A percentile compares a stretch with the other conserved stretches of the same genome.
These are phyloP conservation scores for Oreochromis grahami DNA, from an alignment of 2,797 vertebrate genomes.

Conservation along the genomic window DNA sequence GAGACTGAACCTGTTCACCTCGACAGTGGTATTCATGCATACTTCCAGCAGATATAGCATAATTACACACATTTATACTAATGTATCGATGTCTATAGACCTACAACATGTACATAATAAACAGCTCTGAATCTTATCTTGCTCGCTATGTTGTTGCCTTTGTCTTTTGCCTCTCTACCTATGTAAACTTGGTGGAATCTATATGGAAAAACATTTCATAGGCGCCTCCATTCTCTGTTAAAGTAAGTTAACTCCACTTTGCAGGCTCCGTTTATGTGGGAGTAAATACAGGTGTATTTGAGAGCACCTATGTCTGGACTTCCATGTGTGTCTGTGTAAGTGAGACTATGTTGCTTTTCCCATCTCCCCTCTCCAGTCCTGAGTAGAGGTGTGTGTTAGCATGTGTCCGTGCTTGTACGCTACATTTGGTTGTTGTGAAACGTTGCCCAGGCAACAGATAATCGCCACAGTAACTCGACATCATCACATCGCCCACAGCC, in stretches of 20 bases:
- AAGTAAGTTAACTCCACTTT: neutral
- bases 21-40: neutral
- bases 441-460: slow-evolving; percentile 52
- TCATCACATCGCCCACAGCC: slow-evolving; percentile 58
- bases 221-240: neutral
- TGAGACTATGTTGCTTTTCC: neutral
- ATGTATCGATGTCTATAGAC: neutral
- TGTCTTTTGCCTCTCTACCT: neutral
- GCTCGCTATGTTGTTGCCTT: rapidly evolving
- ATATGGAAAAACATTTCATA: neutral
- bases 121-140: neutral
- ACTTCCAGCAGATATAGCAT: neutral
- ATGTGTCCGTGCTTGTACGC: neutral
- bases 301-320: neutral
- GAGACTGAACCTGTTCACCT: neutral
- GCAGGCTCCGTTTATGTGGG: neutral
- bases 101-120: neutral
- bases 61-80: neutral
- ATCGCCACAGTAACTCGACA: slow-evolving; percentile 55
- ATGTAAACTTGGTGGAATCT: neutral
- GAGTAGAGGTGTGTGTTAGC: neutral
- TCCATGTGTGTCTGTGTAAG: neutral
- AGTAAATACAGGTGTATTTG: neutral
- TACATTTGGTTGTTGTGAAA: slow-evolving; percentile 12
- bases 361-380: neutral